phyloP scores from a whole-genome alignment of 1,140 invertebrate species.

The Semibalanus balanoides region DNA sequence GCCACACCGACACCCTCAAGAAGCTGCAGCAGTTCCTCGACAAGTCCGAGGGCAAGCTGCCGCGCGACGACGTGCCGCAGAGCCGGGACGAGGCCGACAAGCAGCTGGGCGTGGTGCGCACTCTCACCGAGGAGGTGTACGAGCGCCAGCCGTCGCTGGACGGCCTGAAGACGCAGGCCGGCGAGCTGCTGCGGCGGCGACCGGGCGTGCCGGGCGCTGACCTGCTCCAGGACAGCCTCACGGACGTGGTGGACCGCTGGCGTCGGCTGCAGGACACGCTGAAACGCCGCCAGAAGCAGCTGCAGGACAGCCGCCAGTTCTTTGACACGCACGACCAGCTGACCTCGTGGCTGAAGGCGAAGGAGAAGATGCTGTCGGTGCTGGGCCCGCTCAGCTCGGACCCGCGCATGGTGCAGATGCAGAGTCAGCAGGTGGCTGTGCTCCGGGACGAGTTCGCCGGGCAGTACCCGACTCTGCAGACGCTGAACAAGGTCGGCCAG shows the following conservation, averaged over 20 bases:
- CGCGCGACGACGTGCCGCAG: conserved; percentile 38
- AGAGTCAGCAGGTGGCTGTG: conserved; percentile 85
- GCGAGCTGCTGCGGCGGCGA: conserved; percentile 68
- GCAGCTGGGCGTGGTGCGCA: conserved; percentile 65
- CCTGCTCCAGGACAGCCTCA: conserved; percentile 60
- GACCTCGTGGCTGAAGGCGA: conserved; percentile 71
- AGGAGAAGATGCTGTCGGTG: conserved; percentile 87
- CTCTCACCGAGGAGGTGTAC: conserved; percentile 77
- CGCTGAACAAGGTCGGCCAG: conserved; percentile 19
- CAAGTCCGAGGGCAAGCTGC: conserved; percentile 51
- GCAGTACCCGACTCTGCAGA: conserved; percentile 74
- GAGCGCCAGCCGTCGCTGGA: conserved; percentile 83
- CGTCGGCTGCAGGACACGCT: conserved; percentile 67
- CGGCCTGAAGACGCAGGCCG: conserved; percentile 69
- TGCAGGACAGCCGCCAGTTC: conserved; percentile 72
- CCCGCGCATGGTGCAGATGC: conserved; percentile 82
- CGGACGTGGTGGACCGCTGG: conserved; percentile 63
- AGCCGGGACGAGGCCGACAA: conserved; percentile 87
- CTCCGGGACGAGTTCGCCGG: conserved; percentile 79
- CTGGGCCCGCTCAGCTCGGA: conserved; percentile 88
- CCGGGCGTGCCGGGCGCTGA: conserved; percentile 64
- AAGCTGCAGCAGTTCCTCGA: conserved; percentile 72
- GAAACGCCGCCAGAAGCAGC: conserved; percentile 44
- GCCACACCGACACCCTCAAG: conserved; percentile 35
- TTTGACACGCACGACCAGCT: conserved; percentile 75